Base-by-base conservation (phyloP, 2,113 vertebrate genomes). In the cattle (Bos taurus) region DNA sequence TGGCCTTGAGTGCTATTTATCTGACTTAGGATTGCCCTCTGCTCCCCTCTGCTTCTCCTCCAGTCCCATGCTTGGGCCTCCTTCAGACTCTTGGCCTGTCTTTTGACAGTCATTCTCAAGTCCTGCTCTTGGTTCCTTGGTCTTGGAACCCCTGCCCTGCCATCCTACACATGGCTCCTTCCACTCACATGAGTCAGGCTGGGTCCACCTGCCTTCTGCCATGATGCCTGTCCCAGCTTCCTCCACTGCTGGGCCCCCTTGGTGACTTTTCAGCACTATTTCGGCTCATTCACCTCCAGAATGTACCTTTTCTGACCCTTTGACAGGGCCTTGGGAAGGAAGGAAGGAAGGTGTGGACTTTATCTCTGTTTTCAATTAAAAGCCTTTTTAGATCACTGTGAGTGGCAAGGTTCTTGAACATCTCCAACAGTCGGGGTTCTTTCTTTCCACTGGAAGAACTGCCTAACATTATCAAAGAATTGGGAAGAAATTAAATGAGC, bases 181-280 rank as follows among this genome's bases (percentile, higher is more conserved):
- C 46, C 28, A 21, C 16, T 33, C 46, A 17, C 26, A 0, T 17
- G 46, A 50, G 78, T 50, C 78, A 50, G 78, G 48, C 80, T 52
- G 48, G 30, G 48, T n/a, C 80, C 6, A 33, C 48, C 80, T 54
- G 48, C 48, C 15, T 2, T 52, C 50, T 30, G n/a, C 56, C 46
- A 2, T 40, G 28, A 1, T 1, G 4, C 36, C 23, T 0, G 0
- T 1, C 0, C 19, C n/a, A 33, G 46, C 28, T 30, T 10, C 64
- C 40, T 19, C 15, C 36, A 12, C 48, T 7, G 36, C 86, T 33
- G 30, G 40, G 40, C 6, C 25, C 23, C 19, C 48, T 48, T 15
- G 12, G 13, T 88, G 3, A 36, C 25, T 86, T 82, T 57, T 46
- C 19, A 74, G 16, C 56, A 13, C 54, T 15, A 0, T 19, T n/a